Evolutionary conservation across 2,888 invertebrate genomes (phyloP).

Genomic region (Caenorhabditis zanzibari): DNA sequence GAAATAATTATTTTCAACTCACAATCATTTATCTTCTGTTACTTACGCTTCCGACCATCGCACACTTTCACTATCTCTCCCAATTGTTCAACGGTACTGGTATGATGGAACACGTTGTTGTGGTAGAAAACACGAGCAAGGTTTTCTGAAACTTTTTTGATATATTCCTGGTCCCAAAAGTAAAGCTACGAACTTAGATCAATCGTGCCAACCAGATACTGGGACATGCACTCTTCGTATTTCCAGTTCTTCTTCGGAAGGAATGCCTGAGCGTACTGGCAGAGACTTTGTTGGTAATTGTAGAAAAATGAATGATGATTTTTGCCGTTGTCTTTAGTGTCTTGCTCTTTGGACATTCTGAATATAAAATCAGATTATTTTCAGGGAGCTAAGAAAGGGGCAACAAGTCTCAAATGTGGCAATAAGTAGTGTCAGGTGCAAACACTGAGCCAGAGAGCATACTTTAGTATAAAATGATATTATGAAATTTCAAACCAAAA

Average conservation of each 20-base stretch:
- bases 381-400: too few relatives aligned
- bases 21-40: not conserved
- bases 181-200: not conserved
- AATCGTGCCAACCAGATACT: not conserved
- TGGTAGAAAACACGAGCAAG: constrained; percentile 3
- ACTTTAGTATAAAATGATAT: too few relatives aligned
- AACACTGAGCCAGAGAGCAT: too few relatives aligned
- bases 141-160: not conserved
- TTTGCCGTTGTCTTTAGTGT: too few relatives aligned
- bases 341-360: too few relatives aligned
- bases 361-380: too few relatives aligned
- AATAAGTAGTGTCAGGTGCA: too few relatives aligned
- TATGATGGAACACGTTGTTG: constrained; percentile 7
- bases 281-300: not conserved
- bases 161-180: not conserved
- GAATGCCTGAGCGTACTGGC: not conserved
- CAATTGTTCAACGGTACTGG: not conserved
- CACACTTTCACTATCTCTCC: not conserved
- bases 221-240: not conserved
- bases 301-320: too few relatives aligned
- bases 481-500: too few relatives aligned
- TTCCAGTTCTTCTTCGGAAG: not conserved
- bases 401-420: too few relatives aligned
- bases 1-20: not conserved
- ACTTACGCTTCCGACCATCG: not conserved